Conservation (phyloP, 1,140 invertebrate genomes). For the Drosophila sp. region DNA sequence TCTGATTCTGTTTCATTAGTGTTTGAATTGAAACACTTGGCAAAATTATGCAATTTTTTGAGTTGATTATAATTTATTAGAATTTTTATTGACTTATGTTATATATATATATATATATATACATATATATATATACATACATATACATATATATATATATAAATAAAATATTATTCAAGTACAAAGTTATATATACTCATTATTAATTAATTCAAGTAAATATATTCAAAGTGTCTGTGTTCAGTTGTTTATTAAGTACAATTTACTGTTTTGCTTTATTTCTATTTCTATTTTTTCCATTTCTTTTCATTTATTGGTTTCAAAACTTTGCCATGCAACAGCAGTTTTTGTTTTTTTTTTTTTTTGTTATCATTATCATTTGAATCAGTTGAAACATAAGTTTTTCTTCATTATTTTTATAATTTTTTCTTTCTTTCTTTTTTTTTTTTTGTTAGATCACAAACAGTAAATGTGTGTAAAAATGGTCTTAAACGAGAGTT, state of each 20-base stretch:
- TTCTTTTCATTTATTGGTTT: conserved; percentile 22
- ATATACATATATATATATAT: conserved; percentile 79
- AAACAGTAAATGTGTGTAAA: conserved; percentile 68
- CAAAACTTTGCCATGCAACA: conserved; percentile 65
- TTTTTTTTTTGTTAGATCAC: conserved; percentile 48
- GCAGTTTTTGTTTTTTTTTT: conserved; percentile 21
- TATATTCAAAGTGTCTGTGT: conserved; percentile 75
- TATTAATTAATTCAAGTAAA: conserved; percentile 80
- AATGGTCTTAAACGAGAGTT: conserved; percentile 68
- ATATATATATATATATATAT: conserved; percentile 82
- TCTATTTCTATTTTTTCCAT: conserved; percentile 37
- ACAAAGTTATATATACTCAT: conserved; percentile 82
- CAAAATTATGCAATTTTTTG: conserved; percentile 27
- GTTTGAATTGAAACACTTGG: conserved; percentile 12
- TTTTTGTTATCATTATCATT: conserved; percentile 32
- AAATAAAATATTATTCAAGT: conserved; percentile 83
- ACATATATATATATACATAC: conserved; percentile 79
- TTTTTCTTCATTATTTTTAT: conserved; percentile 37
- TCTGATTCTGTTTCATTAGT: not conserved
- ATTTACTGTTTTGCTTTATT: conserved; percentile 66
- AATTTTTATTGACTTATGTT: conserved; percentile 81
- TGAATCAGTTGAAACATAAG: conserved; percentile 7
- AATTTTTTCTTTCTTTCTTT: not conserved
- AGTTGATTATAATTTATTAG: conserved; percentile 82
- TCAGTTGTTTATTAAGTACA: conserved; percentile 67